Evolutionary conservation across 64 coral and sea anemone genomes (phyloP), one percentile per base, ranked within the genome.

Genomic region (Porites australiensis): DNA sequence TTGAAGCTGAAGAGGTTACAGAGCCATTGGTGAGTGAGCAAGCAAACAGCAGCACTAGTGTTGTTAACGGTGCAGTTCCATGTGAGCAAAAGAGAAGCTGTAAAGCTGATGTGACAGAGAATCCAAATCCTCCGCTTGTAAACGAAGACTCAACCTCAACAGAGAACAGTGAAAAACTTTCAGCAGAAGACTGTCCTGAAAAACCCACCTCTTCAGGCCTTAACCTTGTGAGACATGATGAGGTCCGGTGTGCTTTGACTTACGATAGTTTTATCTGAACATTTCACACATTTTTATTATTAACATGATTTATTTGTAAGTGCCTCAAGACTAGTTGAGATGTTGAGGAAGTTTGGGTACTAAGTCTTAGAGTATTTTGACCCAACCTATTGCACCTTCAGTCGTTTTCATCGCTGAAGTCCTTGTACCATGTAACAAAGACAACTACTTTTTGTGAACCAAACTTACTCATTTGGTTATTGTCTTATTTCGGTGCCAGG

Each of bases 231-330:
- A 50, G 58, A 58, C 8, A n/a, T 79, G 22, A 10, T 21, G 6
- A 19, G 50, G 46, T 68, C 8, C 50, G 45, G 47, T 69, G 81
- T 69, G 16, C 62, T 23, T 69, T 84, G 44, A 51, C 61, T n/a
- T 84, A 51, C 68, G 81, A 84, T n/a, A 84, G 63, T 68, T 84
- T 84, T 69, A 84, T 84, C 44, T 84, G 13, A 68, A 51, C 21
- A 2, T 52, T 46, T 65, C 15, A 6, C 13, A 12, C 5, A 14
- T 27, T 46, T 65, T 50, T 68, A 13, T 10, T 10, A 68, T 69
- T 50, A 6, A 22, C 3, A 13, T 57, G 3, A 57, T 57, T 57
- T 57, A 12, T 57, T 57, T 12, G 12, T 12, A 57, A 12, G 54
- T 57, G 7, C 54, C 7, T 57, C 6, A 57, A 57, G 7, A 1